Evolutionary conservation across 2,113 vertebrate genomes (phyloP).

Genomic region (Catharus fuscescens): DNA sequence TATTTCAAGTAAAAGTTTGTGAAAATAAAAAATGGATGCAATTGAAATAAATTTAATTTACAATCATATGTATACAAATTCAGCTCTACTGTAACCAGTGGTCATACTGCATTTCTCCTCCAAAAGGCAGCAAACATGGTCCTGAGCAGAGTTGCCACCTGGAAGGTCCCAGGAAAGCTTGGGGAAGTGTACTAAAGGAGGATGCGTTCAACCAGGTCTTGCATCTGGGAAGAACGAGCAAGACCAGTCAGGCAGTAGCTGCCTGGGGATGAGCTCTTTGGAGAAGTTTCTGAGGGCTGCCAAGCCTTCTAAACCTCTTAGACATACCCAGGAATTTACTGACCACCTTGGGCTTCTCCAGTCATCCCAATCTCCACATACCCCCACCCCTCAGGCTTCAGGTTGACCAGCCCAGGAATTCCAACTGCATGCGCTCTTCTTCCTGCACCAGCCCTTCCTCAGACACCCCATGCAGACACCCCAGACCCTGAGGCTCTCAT

Average conservation of each 20-base stretch:
- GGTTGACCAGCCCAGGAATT: background rate
- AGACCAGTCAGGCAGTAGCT: background rate
- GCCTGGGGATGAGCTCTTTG: background rate
- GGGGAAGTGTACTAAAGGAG: rapidly evolving
- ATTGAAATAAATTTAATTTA: background rate
- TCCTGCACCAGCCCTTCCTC: background rate
- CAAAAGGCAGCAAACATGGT: background rate
- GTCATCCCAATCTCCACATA: background rate
- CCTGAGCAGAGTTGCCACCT: background rate
- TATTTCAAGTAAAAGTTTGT: background rate
- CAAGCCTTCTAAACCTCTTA: background rate
- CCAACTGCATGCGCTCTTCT: rapidly evolving
- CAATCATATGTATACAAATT: background rate
- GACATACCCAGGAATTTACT: background rate
- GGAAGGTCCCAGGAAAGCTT: background rate
- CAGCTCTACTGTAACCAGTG: background rate
- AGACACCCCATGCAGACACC: too few species aligned
- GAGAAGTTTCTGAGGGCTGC: background rate
- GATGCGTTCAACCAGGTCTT: background rate
- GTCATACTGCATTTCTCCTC: background rate
- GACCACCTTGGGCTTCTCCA: background rate
- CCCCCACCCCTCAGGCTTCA: rapidly evolving
- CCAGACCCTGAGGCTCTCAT: background rate
- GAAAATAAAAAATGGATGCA: background rate
- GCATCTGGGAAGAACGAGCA: background rate